A percentile compares a stretch with the other conserved stretches of the same genome.
phyloP scores from a whole-genome alignment of 2,113 vertebrate species.

The Callionymus lyra region DNA sequence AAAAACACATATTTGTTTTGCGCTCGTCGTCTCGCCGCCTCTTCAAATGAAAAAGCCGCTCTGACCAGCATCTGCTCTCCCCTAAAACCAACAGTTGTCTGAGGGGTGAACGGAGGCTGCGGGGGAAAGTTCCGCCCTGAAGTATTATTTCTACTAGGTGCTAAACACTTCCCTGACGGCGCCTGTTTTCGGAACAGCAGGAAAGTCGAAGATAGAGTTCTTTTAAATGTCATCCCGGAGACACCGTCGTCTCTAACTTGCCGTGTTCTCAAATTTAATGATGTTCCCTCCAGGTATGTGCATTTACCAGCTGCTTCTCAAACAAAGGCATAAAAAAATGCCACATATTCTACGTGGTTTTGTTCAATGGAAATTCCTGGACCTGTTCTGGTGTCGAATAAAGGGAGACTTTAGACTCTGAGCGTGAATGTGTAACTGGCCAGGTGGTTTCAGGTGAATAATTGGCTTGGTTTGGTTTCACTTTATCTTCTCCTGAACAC shows the following conservation, averaged over 20 bases:
- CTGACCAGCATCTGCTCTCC: slow-evolving; percentile 35
- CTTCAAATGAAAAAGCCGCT: slow-evolving; percentile 22
- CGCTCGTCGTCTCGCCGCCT: slow-evolving; percentile 23
- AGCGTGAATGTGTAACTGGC: slow-evolving; percentile 28
- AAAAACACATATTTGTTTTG: slow-evolving; percentile 15
- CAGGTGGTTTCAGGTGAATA: slow-evolving; percentile 13
- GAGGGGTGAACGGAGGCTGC: slow-evolving; percentile 31
- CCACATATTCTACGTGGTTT: too few species aligned
- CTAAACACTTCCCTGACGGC: slow-evolving; percentile 8
- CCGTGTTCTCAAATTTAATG: slow-evolving; percentile 2
- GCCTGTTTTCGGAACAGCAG: slow-evolving; percentile 29
- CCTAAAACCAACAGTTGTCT: slow-evolving; percentile 37
- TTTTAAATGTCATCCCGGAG: slow-evolving; percentile 27
- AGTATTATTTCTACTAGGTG: slow-evolving; percentile 14
- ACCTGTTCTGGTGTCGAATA: too few species aligned
- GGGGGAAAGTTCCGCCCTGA: slow-evolving; percentile 18
- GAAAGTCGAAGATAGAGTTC: slow-evolving; percentile 37
- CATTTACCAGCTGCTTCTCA: slow-evolving; percentile 12
- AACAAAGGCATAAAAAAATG: too few species aligned
- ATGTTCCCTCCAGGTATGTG: slow-evolving; percentile 21
- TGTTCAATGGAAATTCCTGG: too few species aligned
- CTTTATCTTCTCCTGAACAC: neutral
- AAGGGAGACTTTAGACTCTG: neutral
- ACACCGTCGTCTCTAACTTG: slow-evolving; percentile 5
- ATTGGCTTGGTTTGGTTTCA: slow-evolving; percentile 2